Evolutionary conservation across 2,888 invertebrate species (phyloP).

Genomic region (Amphipoea lucens): DNA sequence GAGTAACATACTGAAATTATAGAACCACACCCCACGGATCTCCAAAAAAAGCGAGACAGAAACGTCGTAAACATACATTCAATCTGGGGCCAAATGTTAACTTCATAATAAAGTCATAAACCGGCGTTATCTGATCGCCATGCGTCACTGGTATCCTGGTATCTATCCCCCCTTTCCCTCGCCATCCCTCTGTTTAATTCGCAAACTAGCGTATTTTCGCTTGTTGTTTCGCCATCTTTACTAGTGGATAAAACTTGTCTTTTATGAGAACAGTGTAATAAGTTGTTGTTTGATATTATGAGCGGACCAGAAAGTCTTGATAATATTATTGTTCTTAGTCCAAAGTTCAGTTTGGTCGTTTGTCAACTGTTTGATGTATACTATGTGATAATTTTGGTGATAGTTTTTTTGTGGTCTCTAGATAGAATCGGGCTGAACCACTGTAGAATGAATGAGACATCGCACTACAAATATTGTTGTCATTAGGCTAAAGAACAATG

Average conservation of each 20-base stretch:
- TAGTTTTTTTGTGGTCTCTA: background rate
- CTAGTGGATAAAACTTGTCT: slow-evolving; percentile 46
- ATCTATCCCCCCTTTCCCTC: slow-evolving; percentile 49
- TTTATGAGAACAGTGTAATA: slow-evolving; percentile 55
- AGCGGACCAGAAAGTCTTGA: slow-evolving; percentile 18
- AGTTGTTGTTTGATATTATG: slow-evolving; percentile 53
- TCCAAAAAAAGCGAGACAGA: slow-evolving; percentile 59
- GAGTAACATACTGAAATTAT: background rate
- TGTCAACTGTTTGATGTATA: slow-evolving; percentile 16
- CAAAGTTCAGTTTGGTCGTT: slow-evolving; percentile 16
- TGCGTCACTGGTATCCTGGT: slow-evolving; percentile 72
- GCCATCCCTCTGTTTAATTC: slow-evolving; percentile 61
- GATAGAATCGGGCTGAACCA: background rate
- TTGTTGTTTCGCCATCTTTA: slow-evolving; percentile 51
- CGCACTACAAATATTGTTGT: background rate
- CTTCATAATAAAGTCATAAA: slow-evolving; percentile 78
- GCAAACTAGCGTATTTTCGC: slow-evolving; percentile 62
- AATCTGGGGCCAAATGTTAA: slow-evolving; percentile 69
- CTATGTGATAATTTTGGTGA: slow-evolving; percentile 4
- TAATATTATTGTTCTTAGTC: slow-evolving; percentile 31
- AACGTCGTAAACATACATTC: slow-evolving; percentile 68
- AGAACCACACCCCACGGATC: slow-evolving; percentile 38
- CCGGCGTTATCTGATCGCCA: slow-evolving; percentile 77
- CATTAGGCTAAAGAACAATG: background rate
- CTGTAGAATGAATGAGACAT: background rate